Evolutionary conservation across 2,797 vertebrate species (phyloP).

Genomic region (Acipenser oxyrinchus): DNA sequence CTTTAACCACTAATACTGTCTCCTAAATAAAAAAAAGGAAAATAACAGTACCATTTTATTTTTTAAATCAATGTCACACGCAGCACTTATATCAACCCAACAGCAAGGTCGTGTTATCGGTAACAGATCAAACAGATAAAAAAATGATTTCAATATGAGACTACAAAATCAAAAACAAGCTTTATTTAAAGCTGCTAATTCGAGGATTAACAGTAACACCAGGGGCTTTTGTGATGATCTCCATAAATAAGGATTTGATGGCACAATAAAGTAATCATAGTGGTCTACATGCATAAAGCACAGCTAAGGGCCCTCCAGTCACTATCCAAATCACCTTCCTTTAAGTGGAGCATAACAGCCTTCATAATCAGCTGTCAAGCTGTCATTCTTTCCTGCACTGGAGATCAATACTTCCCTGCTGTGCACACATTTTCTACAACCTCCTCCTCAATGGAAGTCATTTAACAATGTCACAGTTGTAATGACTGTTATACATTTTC

Average conservation of each 20-base stretch:
- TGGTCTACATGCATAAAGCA: slow-evolving; percentile 17
- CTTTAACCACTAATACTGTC: no score
- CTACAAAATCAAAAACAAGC: background rate
- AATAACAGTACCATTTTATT: no score
- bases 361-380: slow-evolving; percentile 37
- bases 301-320: slow-evolving; percentile 18
- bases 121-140: no score
- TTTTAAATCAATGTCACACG: no score
- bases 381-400: slow-evolving; percentile 33
- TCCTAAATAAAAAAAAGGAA: no score
- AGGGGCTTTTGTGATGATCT: background rate
- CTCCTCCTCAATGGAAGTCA: slow-evolving; percentile 25
- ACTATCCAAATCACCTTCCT: slow-evolving; percentile 22
- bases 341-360: slow-evolving; percentile 49
- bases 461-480: slow-evolving; percentile 30
- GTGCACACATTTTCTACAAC: slow-evolving; percentile 8
- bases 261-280: slow-evolving; percentile 26
- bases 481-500: background rate
- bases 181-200: background rate
- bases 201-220: background rate
- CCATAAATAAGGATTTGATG: slow-evolving; percentile 24
- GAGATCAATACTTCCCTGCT: background rate
- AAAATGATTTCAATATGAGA: no score
- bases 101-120: no score
- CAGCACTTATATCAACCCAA: no score